Conservation (phyloP, 2,113 vertebrate species). For the Heteronetta atricapilla region DNA sequence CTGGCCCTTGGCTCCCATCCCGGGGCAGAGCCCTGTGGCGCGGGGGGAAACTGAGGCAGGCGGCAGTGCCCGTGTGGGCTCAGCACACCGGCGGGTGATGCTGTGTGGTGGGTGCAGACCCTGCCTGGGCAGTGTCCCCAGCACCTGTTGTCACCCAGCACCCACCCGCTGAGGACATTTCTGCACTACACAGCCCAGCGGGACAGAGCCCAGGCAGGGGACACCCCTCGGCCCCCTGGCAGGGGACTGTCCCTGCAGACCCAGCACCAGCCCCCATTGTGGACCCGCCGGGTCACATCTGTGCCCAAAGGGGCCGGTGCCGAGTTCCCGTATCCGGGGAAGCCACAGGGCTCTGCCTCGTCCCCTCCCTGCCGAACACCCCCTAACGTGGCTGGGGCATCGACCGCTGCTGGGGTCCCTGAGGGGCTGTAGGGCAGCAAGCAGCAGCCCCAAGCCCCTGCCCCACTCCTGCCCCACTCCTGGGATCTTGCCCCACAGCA, state of each 20-base stretch:
- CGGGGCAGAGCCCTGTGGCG: too few species aligned
- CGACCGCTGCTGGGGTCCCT: neutral
- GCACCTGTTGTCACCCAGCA: neutral
- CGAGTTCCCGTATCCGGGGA: neutral
- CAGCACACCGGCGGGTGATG: neutral
- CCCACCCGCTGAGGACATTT: rapidly evolving
- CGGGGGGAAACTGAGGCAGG: neutral
- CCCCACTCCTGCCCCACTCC: neutral
- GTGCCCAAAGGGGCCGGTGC: neutral
- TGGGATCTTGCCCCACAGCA: neutral
- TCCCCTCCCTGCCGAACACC: rapidly evolving
- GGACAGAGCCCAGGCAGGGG: rapidly evolving
- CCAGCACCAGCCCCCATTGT: neutral
- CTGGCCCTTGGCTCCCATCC: rapidly evolving
- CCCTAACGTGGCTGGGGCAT: neutral
- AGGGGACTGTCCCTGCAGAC: rapidly evolving
- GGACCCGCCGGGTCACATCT: rapidly evolving
- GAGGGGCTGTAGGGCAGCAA: rapidly evolving
- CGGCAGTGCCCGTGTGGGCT: neutral
- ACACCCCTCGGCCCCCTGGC: rapidly evolving
- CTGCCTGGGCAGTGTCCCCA: neutral
- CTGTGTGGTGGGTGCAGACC: neutral
- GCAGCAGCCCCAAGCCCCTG: rapidly evolving
- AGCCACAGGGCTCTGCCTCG: neutral
- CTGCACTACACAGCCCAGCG: rapidly evolving